Conservation (phyloP, 2,797 vertebrate species). For the Sparus aurata region DNA sequence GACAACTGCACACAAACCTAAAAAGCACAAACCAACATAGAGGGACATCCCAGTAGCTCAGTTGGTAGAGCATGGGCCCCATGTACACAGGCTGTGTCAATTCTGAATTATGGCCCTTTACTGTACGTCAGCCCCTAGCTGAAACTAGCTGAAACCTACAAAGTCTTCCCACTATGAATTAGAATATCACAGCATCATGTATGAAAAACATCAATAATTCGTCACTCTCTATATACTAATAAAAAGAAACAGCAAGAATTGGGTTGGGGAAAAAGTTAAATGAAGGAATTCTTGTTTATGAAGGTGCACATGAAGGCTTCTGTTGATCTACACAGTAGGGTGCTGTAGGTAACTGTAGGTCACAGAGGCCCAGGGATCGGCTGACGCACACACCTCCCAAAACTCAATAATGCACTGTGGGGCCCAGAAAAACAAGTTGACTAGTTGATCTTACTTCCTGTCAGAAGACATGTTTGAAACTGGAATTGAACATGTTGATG, state of each 20-base stretch:
- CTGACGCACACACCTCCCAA: neutral
- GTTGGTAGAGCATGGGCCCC: too few relatives aligned
- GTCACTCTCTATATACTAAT: neutral
- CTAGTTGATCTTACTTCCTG: neutral
- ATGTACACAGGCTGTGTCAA: too few relatives aligned
- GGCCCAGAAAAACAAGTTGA: neutral
- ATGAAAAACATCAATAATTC: neutral
- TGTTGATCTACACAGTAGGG: neutral
- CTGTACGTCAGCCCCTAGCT: too few relatives aligned
- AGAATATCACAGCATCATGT: too few relatives aligned
- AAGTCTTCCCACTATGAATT: too few relatives aligned
- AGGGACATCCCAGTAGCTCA: too few relatives aligned
- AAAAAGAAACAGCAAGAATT: neutral
- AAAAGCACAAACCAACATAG: neutral
- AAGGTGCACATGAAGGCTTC: neutral
- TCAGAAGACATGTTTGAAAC: neutral
- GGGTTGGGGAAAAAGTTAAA: neutral
- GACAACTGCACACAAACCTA: neutral
- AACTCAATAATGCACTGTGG: neutral
- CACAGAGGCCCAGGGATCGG: neutral
- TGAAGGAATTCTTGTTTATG: neutral
- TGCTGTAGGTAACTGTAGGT: neutral
- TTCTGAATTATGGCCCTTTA: too few relatives aligned
- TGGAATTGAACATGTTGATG: neutral
- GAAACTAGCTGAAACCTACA: too few relatives aligned